These are phyloP conservation scores for Potorous gilbertii DNA, from an alignment of 2,797 vertebrate genomes.

Conservation along the genomic window DNA sequence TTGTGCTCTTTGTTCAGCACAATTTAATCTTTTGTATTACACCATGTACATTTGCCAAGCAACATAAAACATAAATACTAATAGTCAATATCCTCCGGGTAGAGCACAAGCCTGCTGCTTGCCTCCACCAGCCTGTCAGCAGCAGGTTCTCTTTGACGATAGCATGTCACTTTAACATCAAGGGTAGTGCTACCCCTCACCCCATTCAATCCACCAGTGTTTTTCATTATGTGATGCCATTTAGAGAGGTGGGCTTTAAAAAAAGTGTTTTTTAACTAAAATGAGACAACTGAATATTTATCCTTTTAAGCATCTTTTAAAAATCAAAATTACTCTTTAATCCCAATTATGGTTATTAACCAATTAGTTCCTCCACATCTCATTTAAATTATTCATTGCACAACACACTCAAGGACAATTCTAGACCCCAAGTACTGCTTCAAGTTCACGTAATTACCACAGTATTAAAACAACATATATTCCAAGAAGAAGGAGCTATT, in stretches of 20 bases:
- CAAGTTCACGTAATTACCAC: slow-evolving; percentile 33
- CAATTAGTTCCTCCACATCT: slow-evolving; percentile 71
- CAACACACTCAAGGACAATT: slow-evolving; percentile 68
- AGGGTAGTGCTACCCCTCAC: not conserved
- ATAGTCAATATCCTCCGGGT: not conserved
- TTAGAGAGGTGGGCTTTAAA: slow-evolving; percentile 37
- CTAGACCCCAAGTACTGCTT: slow-evolving; percentile 53
- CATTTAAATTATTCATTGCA: slow-evolving; percentile 67
- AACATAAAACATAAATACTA: not conserved
- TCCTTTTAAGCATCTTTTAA: slow-evolving; percentile 69
- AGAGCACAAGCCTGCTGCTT: not conserved
- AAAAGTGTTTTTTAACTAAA: slow-evolving; percentile 51
- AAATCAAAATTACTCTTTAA: slow-evolving; percentile 72
- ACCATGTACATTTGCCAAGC: not conserved
- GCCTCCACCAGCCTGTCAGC: not conserved
- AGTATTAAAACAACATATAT: not conserved
- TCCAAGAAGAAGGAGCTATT: not conserved
- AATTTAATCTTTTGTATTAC: slow-evolving; percentile 38
- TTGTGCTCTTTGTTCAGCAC: not conserved
- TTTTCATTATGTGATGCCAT: slow-evolving; percentile 15
- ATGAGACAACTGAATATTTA: slow-evolving; percentile 67
- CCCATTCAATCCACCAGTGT: slow-evolving; percentile 23
- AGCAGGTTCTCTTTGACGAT: not conserved
- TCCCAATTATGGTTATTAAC: slow-evolving; percentile 76
- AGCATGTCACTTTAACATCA: not conserved